Evolutionary conservation across 2,113 vertebrate species (phyloP).

Genomic region (Mus pahari): DNA sequence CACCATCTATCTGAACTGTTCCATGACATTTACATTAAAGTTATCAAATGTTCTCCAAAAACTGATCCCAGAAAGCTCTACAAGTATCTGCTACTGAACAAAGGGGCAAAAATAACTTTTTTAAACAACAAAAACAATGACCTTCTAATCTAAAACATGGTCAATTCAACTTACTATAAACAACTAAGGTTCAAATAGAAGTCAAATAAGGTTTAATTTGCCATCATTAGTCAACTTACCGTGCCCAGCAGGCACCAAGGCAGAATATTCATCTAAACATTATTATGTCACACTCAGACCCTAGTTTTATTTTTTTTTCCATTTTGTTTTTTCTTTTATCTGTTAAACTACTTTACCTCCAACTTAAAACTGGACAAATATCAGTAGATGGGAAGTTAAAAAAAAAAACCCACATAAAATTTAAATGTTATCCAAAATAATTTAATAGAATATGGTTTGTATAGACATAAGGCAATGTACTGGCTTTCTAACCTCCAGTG

Average conservation of each 20-base stretch:
- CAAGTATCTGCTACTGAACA: not conserved
- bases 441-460: slow-evolving; percentile 41
- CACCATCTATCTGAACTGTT: not conserved
- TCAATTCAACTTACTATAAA: slow-evolving; percentile 46
- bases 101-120: slow-evolving; percentile 18
- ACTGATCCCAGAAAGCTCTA: slow-evolving; percentile 8
- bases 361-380: slow-evolving; percentile 37
- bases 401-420: not conserved
- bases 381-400: not conserved
- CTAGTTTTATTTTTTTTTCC: not conserved
- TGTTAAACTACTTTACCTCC: slow-evolving; percentile 11
- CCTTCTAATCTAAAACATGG: slow-evolving; percentile 41
- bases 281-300: not conserved
- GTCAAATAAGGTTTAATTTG: slow-evolving; percentile 29
- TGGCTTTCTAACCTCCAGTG: slow-evolving; percentile 43
- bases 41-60: slow-evolving; percentile 41
- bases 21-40: not conserved
- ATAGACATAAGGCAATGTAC: slow-evolving; percentile 5
- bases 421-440: slow-evolving; percentile 27
- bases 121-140: not conserved
- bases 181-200: not conserved
- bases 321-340: slow-evolving; percentile 10
- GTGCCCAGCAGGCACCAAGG: not conserved
- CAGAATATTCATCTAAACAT: not conserved
- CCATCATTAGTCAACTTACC: not conserved